These are phyloP conservation scores for Alaudala cheleensis DNA, from an alignment of 2,113 vertebrate genomes.

Conservation along the genomic window DNA sequence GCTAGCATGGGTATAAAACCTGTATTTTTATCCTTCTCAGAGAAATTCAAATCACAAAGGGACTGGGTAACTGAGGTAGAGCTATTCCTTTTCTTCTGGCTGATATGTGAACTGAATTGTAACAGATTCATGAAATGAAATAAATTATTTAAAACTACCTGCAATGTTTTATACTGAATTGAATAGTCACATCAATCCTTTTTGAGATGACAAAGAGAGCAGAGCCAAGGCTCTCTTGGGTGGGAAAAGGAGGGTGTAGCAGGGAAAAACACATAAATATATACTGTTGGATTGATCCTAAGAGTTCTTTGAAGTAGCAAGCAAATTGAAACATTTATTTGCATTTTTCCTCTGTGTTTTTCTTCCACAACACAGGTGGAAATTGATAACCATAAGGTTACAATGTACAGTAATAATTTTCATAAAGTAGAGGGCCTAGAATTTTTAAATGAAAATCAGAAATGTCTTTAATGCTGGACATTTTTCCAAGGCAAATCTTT, in stretches of 20 bases:
- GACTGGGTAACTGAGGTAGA: background rate
- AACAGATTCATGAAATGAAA: background rate
- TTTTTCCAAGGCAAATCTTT: background rate
- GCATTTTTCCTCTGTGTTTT: background rate
- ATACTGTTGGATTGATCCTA: background rate
- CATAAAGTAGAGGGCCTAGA: background rate
- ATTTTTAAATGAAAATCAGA: background rate
- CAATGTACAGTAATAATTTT: background rate
- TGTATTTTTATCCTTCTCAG: background rate
- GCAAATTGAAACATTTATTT: background rate
- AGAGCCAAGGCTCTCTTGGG: background rate
- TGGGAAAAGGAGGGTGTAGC: accelerated
- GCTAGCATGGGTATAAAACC: background rate
- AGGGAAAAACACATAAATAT: background rate
- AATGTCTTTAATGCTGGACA: background rate
- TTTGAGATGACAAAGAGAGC: background rate
- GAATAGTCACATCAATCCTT: background rate
- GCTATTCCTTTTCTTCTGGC: background rate
- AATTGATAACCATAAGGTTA: background rate
- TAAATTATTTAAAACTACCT: background rate
- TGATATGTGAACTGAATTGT: background rate
- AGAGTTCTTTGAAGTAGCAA: background rate
- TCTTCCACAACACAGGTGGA: background rate
- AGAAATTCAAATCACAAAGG: background rate
- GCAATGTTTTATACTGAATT: background rate